Evolutionary conservation across 2,797 vertebrate species (phyloP), one percentile per base, ranked within the genome.

Genomic region (Iguana delicatissima): DNA sequence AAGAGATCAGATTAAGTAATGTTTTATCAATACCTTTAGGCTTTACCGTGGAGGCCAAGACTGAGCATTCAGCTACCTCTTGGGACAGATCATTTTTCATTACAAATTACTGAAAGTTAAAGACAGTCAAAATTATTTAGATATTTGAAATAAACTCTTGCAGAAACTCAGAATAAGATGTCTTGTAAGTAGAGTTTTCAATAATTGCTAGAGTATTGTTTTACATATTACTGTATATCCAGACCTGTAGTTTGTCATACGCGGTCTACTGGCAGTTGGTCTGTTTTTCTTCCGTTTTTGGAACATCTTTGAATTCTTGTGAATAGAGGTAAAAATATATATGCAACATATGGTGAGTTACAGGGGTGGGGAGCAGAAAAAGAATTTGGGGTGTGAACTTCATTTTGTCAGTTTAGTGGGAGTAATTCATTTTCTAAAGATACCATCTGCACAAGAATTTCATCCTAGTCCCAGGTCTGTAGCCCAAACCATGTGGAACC

Each of bases 271-370:
- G 94, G 95, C 91, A 0, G 87, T 86, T 90, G 32, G 80, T 89
- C 85, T 87, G 6, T 87, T 91, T 57, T 59, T 93, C 86, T 89
- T 38, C 84, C 94, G 92, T 92, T 95, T 95, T 91, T 94, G 95
- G 95, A 96, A 95, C 93, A 86, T 94, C 91, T 95, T 62, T 62
- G 94, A 95, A 95, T 94, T 95, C 94, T 87, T 94, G 88, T 62
- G 91, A 95, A 93, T 92, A 95, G 92, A 91, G 93, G 76, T 91
- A 88, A 18, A 92, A 96, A 96, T 93, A 95, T 94, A 91, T 67
- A 88, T 91, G 95, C 94, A 95, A 91, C 96, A 96, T 96, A 96
- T 96, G 96, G 94, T 92, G 91, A 94, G 94, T 95, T 95, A 92
- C 90, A 93, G 93, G 95, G 95, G 95, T 93, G 95, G 94, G 95